A percentile compares a stretch with the other conserved stretches of the same genome.
phyloP scores from a whole-genome alignment of 2,797 vertebrate species.

The Pachyuromys duprasi region DNA sequence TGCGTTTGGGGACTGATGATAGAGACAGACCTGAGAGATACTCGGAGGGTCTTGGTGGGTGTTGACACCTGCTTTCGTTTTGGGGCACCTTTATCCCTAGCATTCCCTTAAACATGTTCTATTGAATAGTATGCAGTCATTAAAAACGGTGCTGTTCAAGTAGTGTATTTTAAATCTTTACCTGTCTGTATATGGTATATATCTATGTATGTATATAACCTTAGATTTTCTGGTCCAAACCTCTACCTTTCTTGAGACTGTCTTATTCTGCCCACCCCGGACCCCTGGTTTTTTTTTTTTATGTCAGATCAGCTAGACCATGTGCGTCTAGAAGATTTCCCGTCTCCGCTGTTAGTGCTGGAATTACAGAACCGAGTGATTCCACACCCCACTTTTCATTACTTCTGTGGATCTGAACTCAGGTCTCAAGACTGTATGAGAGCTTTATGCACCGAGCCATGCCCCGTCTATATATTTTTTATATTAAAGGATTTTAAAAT shows the following conservation, averaged over 20 bases:
- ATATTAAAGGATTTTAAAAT: slow-evolving; percentile 42
- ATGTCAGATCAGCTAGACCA: background rate
- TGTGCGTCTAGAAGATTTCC: background rate
- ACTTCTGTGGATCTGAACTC: background rate
- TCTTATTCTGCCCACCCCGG: background rate
- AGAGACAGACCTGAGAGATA: background rate
- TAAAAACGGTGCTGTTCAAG: background rate
- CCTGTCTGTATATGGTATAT: background rate
- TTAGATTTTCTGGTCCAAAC: background rate
- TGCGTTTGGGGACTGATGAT: background rate
- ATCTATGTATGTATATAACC: background rate
- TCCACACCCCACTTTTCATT: background rate
- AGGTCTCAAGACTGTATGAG: background rate
- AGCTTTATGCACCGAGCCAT: background rate
- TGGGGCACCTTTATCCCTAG: background rate
- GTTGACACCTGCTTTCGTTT: slow-evolving; percentile 11
- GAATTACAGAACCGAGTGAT: background rate
- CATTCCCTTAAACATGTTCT: slow-evolving; percentile 29
- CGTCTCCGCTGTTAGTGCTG: background rate
- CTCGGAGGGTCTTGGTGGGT: background rate
- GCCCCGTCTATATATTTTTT: background rate
- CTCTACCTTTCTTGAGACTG: background rate
- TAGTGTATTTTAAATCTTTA: background rate
- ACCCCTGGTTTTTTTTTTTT: background rate
- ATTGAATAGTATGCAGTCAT: background rate